Evolutionary conservation across 2,113 vertebrate species (phyloP), one percentile per base, ranked within the genome.

Genomic region (Nothobranchius kuhntae): DNA sequence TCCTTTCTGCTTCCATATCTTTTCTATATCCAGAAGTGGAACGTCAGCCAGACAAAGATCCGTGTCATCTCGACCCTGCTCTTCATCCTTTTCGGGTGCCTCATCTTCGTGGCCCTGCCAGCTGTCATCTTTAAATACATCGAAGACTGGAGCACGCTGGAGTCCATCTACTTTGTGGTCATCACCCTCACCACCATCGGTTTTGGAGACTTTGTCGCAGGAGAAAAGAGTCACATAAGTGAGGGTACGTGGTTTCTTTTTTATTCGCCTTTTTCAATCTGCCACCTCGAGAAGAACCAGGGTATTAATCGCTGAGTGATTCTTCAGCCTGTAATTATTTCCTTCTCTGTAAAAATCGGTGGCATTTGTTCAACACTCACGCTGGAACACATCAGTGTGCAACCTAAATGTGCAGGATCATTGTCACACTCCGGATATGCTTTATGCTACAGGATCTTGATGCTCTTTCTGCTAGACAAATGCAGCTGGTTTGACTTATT

Each of bases 21-120:
- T 14, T 54, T 7, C 38, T 67, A 40, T 40, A 8, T 0, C 0
- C 83, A 99, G 97, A 98, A 98, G 82, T 97, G 97, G 97, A 96
- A 99, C 53, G 96, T 99, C 69, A 99, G 96, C 91, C 98, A 98
- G 89, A 99, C 96, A 51, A 98, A 99, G 93, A 98, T 98, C 71
- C 95, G 97, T 1, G 96, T 99, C 76, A 95, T 98, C 91, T 99
- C 98, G 68, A 99, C 98, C 12, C 92, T 99, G 87, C 93, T 99
- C 89, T 99, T 99, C 89, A 97, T 97, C 75, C 91, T 99, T 3
- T 98, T 98, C 13, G 98, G 98, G 65, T 99, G 98, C 47, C 94
- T 99, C 61, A 95, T 98, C 74, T 99, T 99, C 42, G 97, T 99
- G 80, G 95, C 95, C 38, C 92, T 99, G 79, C 98, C 98, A 0